phyloP scores from a whole-genome alignment of 1,140 invertebrate species.

The Propsilocerus akamusi region DNA sequence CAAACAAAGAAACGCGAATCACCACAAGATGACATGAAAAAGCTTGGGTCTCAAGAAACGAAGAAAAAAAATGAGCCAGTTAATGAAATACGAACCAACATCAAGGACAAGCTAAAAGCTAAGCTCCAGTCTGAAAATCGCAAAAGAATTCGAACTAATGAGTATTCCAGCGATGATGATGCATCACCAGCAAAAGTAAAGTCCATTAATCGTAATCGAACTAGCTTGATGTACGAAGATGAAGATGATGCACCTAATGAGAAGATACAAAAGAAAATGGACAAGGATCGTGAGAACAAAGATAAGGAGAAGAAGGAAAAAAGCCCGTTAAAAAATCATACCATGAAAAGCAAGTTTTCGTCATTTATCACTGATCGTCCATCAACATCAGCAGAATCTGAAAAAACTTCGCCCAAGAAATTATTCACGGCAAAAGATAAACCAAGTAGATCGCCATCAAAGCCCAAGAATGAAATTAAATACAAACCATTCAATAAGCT shows the following conservation, averaged over 20 bases:
- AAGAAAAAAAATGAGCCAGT: no score
- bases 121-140: neutral
- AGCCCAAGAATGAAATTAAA: constrained; percentile 7
- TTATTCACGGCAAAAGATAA: neutral
- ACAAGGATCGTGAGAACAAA: constrained; percentile 24
- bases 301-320: constrained; percentile 8
- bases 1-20: constrained; percentile 11
- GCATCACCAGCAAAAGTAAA: neutral
- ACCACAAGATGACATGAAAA: neutral
- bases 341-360: neutral
- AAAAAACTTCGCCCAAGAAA: neutral
- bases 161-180: no score
- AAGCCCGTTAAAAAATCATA: constrained; percentile 6
- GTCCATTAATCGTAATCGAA: constrained; percentile 7
- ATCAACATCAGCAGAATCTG: neutral
- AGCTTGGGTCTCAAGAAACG: no score
- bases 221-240: constrained; percentile 29
- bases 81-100: no score
- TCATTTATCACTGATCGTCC: neutral
- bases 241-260: constrained; percentile 29
- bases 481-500: constrained; percentile 34
- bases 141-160: neutral
- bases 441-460: neutral
- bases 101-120: neutral
- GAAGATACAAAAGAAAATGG: constrained; percentile 30